Conservation (phyloP, 1,140 invertebrate genomes). For the Augochlora pura region DNA sequence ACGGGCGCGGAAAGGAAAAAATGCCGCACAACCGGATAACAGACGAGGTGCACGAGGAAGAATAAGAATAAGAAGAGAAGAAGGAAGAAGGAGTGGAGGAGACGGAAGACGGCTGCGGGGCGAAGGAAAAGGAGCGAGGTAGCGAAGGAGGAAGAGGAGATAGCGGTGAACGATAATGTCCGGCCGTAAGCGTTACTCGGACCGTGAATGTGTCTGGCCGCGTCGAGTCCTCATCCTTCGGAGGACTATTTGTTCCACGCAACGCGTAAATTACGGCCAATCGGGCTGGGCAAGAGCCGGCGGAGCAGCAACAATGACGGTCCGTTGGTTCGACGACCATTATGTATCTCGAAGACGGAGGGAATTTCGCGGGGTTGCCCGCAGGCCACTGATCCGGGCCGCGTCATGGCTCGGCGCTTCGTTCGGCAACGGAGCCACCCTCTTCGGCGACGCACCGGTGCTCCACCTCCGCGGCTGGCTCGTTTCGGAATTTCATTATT, state of each 20-base stretch:
- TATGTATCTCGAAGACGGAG: slow-evolving; percentile 45
- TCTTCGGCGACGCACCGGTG: not conserved
- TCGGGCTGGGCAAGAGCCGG: slow-evolving; percentile 36
- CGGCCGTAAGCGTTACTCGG: slow-evolving; percentile 57
- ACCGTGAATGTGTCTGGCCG: slow-evolving; percentile 50
- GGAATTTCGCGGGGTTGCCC: slow-evolving; percentile 44
- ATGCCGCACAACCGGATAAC: not conserved
- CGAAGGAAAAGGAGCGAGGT: not conserved
- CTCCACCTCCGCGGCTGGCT: not conserved
- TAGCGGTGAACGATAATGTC: slow-evolving; percentile 58
- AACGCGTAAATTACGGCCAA: slow-evolving; percentile 64
- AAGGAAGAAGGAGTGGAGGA: slow-evolving; percentile 24
- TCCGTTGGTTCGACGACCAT: slow-evolving; percentile 46
- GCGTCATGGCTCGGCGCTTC: slow-evolving; percentile 42
- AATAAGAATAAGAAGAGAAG: not conserved
- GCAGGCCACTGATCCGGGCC: slow-evolving; percentile 41
- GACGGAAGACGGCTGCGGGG: slow-evolving; percentile 31
- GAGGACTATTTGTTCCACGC: slow-evolving; percentile 65
- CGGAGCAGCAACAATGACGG: slow-evolving; percentile 33
- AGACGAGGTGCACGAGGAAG: not conserved
- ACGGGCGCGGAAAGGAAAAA: not conserved
- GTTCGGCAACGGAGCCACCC: slow-evolving; percentile 15
- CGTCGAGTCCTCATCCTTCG: slow-evolving; percentile 52
- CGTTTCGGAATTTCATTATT: not conserved
- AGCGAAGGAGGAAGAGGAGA: slow-evolving; percentile 23